Conservation (phyloP, 2,888 invertebrate species). For the Seira sanloemensis region DNA sequence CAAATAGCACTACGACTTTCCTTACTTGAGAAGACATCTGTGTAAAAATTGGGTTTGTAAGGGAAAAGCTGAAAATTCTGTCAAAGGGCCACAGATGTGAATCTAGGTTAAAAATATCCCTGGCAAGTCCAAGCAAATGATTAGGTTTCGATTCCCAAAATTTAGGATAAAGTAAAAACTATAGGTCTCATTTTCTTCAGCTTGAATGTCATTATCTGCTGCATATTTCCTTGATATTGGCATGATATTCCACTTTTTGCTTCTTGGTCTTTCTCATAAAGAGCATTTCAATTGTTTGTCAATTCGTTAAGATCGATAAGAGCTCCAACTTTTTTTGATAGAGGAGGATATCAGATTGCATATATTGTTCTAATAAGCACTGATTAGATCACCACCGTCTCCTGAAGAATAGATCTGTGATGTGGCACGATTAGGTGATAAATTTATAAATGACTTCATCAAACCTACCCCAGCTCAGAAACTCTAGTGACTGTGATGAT, state of each 20-base stretch:
- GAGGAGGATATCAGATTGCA: background rate
- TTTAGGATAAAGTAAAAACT: background rate
- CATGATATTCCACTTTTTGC: background rate
- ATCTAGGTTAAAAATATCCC: slow-evolving; percentile 25
- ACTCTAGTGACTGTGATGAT: slow-evolving; percentile 1
- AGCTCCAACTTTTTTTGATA: background rate
- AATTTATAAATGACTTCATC: slow-evolving; percentile 64
- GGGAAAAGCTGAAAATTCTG: background rate
- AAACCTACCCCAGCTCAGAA: slow-evolving; percentile 8
- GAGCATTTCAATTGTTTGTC: background rate
- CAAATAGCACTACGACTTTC: background rate
- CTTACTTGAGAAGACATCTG: slow-evolving; percentile 4
- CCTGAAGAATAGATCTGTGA: slow-evolving; percentile 43
- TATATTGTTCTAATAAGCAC: slow-evolving; percentile 20
- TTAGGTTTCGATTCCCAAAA: background rate
- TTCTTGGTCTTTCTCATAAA: background rate
- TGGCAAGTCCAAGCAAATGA: background rate
- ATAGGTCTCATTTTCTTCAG: too few relatives aligned
- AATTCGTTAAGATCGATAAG: background rate
- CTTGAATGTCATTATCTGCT: too few relatives aligned
- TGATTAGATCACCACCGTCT: slow-evolving; percentile 1
- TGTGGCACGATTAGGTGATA: slow-evolving; percentile 48
- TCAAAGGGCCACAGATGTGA: slow-evolving; percentile 29
- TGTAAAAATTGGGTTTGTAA: slow-evolving; percentile 3
- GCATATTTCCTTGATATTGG: background rate